Conservation (phyloP, 2,797 vertebrate genomes). For the Spinus olivaceus region DNA sequence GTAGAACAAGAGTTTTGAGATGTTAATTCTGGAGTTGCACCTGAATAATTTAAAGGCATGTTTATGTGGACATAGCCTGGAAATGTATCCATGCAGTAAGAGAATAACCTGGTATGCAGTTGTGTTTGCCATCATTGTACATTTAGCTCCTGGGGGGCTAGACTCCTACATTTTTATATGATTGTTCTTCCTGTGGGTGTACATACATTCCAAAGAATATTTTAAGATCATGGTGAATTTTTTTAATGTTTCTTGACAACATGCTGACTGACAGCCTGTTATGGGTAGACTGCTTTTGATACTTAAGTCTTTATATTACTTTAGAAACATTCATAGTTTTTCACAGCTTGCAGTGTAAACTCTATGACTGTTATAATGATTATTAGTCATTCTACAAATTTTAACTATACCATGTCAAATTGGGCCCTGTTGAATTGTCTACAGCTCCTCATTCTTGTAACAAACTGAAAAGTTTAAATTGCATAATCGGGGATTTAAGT, state of each 20-base stretch:
- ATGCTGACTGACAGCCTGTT: neutral
- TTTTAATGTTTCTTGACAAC: neutral
- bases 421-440: neutral
- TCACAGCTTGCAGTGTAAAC: neutral
- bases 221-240: neutral
- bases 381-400: neutral
- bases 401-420: neutral
- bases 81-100: neutral
- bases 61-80: neutral
- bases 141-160: neutral
- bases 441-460: neutral
- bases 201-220: neutral
- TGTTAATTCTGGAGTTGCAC: neutral
- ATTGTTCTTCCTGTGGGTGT: neutral
- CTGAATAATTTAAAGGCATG: neutral
- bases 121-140: neutral
- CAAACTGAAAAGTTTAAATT: neutral
- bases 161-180: neutral
- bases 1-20: neutral
- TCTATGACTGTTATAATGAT: neutral
- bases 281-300: neutral
- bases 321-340: neutral
- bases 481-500: neutral
- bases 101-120: neutral
- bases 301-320: neutral